A percentile compares a stretch with the other conserved stretches of the same genome.
Evolutionary conservation across 2,797 vertebrate genomes (phyloP).

Genomic region (Urosaurus nigricauda): DNA sequence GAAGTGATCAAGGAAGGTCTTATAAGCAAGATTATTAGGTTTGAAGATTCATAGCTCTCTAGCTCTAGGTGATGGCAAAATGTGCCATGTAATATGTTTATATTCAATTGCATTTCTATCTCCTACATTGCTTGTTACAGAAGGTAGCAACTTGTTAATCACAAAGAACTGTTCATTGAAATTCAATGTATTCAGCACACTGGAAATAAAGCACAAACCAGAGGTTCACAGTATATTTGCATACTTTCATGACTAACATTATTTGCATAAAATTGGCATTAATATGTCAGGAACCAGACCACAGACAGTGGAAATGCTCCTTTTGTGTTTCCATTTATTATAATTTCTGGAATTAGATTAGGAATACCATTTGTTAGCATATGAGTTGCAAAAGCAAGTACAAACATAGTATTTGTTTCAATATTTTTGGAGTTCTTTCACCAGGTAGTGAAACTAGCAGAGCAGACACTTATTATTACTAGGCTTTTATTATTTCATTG

Average conservation of each 20-base stretch:
- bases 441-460: not conserved
- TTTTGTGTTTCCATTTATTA: slow-evolving; percentile 22
- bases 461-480: not conserved
- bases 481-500: not conserved
- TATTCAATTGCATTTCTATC: slow-evolving; percentile 10
- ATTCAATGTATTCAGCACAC: slow-evolving; percentile 27
- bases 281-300: slow-evolving; percentile 2
- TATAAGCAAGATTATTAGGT: not conserved
- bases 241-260: slow-evolving; percentile 22
- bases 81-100: slow-evolving; percentile 3
- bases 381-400: not conserved
- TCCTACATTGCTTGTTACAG: slow-evolving; percentile 12
- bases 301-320: slow-evolving; percentile 5
- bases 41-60: slow-evolving; percentile 17
- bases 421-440: not conserved
- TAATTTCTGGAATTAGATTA: not conserved
- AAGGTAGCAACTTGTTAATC: slow-evolving; percentile 16
- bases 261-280: slow-evolving; percentile 33
- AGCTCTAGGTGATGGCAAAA: not conserved
- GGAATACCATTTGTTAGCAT: not conserved
- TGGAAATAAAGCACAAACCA: slow-evolving; percentile 29
- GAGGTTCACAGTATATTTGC: slow-evolving; percentile 17
- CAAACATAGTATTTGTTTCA: not conserved
- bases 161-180: slow-evolving; percentile 26
- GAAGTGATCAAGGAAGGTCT: not conserved